Evolutionary conservation across 2,113 vertebrate species (phyloP).

Genomic region (Datnioides undecimradiatus): DNA sequence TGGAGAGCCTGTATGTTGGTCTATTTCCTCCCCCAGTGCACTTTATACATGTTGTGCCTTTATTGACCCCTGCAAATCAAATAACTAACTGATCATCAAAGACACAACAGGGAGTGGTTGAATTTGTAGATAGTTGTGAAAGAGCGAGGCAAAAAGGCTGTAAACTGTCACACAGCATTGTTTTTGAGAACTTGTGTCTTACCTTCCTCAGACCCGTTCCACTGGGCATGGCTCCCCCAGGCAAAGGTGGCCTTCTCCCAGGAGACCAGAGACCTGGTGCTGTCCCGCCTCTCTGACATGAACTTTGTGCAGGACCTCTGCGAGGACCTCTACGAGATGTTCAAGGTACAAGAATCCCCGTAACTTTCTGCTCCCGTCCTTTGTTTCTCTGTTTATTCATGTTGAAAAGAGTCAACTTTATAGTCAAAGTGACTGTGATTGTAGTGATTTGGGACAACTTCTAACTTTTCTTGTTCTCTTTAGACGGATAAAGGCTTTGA

Average conservation of each 20-base stretch:
- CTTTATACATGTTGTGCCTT: not conserved
- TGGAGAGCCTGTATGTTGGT: conserved; percentile 86
- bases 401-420: not conserved
- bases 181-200: not conserved
- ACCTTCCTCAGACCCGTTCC: conserved; percentile 91
- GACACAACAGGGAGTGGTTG: too few relatives aligned
- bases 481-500: conserved; percentile 95
- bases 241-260: conserved; percentile 96
- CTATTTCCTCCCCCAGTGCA: not conserved
- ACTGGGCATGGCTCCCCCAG: conserved; percentile 98
- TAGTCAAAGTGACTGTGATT: not conserved
- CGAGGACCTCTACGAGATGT: conserved; percentile 97
- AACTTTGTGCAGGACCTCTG: conserved; percentile 99
- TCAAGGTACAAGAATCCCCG: conserved; percentile 85
- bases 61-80: fast-evolving
- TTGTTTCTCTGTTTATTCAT: not conserved
- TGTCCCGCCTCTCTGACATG: conserved; percentile 96
- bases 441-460: fast-evolving
- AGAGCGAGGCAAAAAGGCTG: not conserved
- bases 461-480: conserved; percentile 28
- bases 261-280: conserved; percentile 92
- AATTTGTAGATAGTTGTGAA: too few relatives aligned
- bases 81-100: too few relatives aligned
- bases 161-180: not conserved
- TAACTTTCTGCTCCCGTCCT: not conserved